Evolutionary conservation across 1,140 invertebrate species (phyloP).

Genomic region (Drosophila sulfurigaster): DNA sequence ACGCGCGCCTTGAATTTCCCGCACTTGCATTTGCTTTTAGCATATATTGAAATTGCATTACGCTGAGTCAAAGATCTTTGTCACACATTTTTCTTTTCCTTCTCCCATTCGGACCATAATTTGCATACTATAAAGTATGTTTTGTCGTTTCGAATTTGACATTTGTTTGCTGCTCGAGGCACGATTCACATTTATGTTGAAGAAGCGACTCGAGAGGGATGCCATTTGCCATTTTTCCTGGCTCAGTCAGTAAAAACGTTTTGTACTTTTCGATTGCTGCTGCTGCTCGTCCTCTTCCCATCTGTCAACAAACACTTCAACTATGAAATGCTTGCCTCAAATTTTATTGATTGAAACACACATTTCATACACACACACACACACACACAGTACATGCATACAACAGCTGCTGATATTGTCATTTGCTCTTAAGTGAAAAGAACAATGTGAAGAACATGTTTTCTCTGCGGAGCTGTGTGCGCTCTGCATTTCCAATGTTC

Average conservation of each 20-base stretch:
- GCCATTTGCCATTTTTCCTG: constrained; percentile 7
- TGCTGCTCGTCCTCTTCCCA: background rate
- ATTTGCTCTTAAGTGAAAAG: constrained; percentile 5
- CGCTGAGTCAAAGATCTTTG: background rate
- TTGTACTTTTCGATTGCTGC: constrained; percentile 8
- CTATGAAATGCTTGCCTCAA: constrained; percentile 35
- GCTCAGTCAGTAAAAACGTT: constrained; percentile 12
- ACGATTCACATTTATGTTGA: constrained; percentile 27
- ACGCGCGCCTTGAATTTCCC: constrained; percentile 14
- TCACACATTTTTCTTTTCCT: background rate
- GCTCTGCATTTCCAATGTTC: constrained; percentile 22
- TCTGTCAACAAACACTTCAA: constrained; percentile 13
- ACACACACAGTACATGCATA: background rate
- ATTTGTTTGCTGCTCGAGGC: constrained; percentile 22
- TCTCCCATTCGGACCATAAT: constrained; percentile 11
- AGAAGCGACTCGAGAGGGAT: background rate
- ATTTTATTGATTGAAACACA: constrained; percentile 39
- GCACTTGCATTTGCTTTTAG: constrained; percentile 1
- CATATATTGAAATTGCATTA: constrained; percentile 1
- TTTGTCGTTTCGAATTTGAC: constrained; percentile 29
- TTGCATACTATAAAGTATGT: constrained; percentile 22
- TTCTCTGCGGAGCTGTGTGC: constrained; percentile 1
- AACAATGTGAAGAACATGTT: constrained; percentile 8
- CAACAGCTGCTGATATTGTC: constrained; percentile 13
- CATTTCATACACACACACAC: background rate